Base-by-base conservation (phyloP, 2,797 vertebrate genomes). In the Platyrinchus mystaceus region DNA sequence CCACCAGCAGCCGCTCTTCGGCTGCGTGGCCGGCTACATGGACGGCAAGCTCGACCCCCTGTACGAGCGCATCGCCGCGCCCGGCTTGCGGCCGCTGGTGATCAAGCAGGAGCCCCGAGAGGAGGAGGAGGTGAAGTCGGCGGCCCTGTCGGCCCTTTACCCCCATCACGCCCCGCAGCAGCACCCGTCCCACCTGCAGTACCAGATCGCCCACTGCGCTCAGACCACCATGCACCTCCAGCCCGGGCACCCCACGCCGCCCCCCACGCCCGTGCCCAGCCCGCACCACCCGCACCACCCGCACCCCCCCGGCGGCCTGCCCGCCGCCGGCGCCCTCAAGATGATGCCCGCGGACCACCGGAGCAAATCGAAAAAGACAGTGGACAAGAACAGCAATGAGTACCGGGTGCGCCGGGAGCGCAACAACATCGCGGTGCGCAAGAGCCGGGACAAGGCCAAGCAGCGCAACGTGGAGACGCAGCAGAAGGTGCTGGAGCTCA, bases 371-470 rank as follows among this genome's bases (percentile, higher is more conserved):
- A 99, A 99, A 98, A 99, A 99, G 97, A 96, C 98, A 68, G 97
- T 99, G 59, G 99, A 99, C 98, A 99, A 99, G 97, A 98, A 84
- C 98, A 99, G 99, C 97, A 97, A 96, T 81, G 99, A 99, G 98
- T 99, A 99, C 98, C 98, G 99, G 74, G 98, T 99, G 98, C 90
- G 99, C 95, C 98, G 99, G 60, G 99, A 99, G 98, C 98, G 99
- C 97, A 99, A 99, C 98, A 99, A 99, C 97, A 99, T 99, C 93
- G 99, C 99, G 8, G 99, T 99, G 97, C 98, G 99, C 84, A 99
- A 99, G 96, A 99, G 99, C 97, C 97, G 99, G n/a, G 99, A 99
- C 98, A 99, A 99, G 97, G 99, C 99, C 67, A 99, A 99, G 97
- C 98, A 99, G 97, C 99, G 99, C 96, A 99, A 99, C 97, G 98